A percentile compares a stretch with the other conserved stretches of the same genome.
Evolutionary conservation across 2,888 invertebrate species (phyloP).

Genomic region (Urechis unicinctus): DNA sequence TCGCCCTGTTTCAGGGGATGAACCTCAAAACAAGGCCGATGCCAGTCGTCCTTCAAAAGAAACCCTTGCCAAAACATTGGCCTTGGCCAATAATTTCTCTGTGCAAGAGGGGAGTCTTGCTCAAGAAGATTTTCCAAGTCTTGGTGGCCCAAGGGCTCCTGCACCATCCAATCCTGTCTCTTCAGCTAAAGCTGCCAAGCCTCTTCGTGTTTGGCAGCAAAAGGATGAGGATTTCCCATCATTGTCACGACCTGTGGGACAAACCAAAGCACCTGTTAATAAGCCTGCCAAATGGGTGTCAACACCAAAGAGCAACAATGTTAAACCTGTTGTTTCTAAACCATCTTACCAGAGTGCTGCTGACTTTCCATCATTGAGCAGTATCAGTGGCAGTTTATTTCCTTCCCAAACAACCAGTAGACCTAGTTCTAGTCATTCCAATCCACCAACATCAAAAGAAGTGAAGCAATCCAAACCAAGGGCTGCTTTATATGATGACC

Average conservation of each 20-base stretch:
- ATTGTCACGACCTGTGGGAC: not conserved
- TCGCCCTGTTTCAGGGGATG: not conserved
- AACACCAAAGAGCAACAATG: not conserved
- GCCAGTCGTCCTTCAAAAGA: not conserved
- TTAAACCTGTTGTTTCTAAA: not conserved
- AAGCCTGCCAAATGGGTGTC: not conserved
- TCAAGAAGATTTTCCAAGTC: constrained; percentile 44
- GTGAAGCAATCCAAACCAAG: not conserved
- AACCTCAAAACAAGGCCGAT: not conserved
- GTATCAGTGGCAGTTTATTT: constrained; percentile 9
- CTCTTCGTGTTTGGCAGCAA: too few relatives aligned
- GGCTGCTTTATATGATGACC: too few relatives aligned
- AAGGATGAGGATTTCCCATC: not conserved
- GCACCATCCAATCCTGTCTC: not conserved
- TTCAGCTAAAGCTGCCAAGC: too few relatives aligned
- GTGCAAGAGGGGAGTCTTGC: constrained; percentile 29
- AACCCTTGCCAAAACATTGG: constrained; percentile 41
- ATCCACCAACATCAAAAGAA: not conserved
- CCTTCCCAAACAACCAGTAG: not conserved
- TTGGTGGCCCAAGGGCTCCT: constrained; percentile 19
- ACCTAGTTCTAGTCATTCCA: not conserved
- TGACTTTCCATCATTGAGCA: constrained; percentile 14
- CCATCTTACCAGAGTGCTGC: not conserved
- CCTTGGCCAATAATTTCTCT: constrained; percentile 39
- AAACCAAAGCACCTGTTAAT: not conserved